Evolutionary conservation across 1,140 invertebrate species (phyloP).

Genomic region (Asobara japonica): DNA sequence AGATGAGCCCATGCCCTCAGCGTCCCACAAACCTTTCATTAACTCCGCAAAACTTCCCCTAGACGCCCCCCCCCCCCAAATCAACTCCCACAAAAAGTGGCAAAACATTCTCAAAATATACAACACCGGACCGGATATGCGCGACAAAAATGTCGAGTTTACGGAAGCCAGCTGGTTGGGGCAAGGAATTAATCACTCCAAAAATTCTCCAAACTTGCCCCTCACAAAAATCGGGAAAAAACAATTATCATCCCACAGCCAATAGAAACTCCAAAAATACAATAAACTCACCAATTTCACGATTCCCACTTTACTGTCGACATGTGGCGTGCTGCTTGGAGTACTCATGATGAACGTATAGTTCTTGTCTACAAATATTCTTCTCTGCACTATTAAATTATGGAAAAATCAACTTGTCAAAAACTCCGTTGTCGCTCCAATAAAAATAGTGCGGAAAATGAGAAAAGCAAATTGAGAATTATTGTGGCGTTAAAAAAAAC

Average conservation of each 20-base stretch:
- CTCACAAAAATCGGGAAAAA: background rate
- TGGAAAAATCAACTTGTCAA: conserved; percentile 1
- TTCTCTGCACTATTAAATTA: conserved; percentile 8
- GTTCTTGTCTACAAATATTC: background rate
- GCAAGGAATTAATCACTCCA: background rate
- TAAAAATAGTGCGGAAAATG: background rate
- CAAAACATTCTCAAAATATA: background rate
- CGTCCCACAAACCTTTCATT: background rate
- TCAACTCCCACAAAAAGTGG: background rate
- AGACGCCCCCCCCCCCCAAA: background rate
- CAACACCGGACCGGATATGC: background rate
- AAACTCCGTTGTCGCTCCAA: background rate
- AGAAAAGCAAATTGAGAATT: background rate
- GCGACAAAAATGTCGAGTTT: background rate
- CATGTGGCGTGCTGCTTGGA: conserved; percentile 42
- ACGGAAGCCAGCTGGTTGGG: background rate
- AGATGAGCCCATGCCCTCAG: background rate
- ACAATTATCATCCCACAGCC: background rate
- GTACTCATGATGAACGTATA: conserved; percentile 25
- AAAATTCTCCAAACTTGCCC: background rate
- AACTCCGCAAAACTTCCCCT: no score
- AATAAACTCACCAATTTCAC: conserved; percentile 68
- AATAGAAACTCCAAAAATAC: background rate
- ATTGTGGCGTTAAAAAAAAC: background rate
- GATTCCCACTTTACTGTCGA: conserved; percentile 65